These are phyloP conservation scores for Ardeotis arabs DNA, from an alignment of 2,113 vertebrate species.

Conservation along the genomic window DNA sequence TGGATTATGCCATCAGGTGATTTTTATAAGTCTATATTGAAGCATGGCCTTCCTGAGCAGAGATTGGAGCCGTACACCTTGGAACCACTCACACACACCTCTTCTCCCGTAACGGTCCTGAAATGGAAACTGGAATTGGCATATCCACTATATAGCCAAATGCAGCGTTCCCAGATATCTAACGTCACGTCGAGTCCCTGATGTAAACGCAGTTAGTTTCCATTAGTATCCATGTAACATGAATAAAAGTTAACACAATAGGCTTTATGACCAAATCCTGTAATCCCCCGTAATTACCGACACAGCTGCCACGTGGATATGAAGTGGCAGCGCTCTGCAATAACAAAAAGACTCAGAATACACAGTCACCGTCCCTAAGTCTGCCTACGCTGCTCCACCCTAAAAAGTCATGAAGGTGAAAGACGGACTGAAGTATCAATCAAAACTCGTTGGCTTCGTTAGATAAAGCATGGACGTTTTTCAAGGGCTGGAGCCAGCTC, in stretches of 20 bases:
- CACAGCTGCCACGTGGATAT: too few species aligned
- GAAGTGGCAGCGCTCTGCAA: rapidly evolving
- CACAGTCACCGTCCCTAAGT: rapidly evolving
- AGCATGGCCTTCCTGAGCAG: background rate
- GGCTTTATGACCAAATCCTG: background rate
- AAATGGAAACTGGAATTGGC: background rate
- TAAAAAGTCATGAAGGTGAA: background rate
- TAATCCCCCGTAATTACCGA: background rate
- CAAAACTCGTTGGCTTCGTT: background rate
- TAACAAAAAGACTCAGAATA: background rate
- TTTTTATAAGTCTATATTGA: background rate
- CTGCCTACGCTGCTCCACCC: background rate
- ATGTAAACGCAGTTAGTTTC: background rate
- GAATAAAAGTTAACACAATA: background rate
- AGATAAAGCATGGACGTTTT: background rate
- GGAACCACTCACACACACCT: background rate
- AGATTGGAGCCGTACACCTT: background rate
- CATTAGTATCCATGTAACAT: background rate
- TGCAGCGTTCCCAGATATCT: background rate
- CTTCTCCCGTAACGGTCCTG: background rate
- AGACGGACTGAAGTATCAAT: background rate
- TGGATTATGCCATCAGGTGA: background rate
- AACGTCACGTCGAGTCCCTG: background rate
- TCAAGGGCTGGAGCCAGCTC: background rate
- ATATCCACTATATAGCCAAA: background rate